Conservation (phyloP, 2,888 invertebrate species). For the Fissipunctia ypsillon region DNA sequence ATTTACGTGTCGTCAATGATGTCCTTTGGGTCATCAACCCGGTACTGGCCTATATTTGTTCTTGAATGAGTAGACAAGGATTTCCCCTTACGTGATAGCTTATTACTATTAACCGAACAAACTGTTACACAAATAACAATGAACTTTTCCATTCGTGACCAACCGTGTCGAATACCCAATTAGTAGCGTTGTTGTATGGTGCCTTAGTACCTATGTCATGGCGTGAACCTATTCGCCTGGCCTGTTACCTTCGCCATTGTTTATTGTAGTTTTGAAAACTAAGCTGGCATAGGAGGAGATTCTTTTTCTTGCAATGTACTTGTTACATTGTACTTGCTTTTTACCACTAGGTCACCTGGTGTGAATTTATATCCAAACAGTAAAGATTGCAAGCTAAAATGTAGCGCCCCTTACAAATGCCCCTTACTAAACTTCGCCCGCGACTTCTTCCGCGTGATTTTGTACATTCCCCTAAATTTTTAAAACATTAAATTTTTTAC, state of each 20-base stretch:
- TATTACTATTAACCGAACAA: constrained; percentile 26
- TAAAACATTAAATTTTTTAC: too few relatives aligned
- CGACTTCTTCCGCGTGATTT: too few relatives aligned
- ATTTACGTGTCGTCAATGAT: neutral
- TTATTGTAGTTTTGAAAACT: neutral
- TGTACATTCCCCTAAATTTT: too few relatives aligned
- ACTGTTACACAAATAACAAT: constrained; percentile 35
- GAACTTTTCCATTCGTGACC: constrained; percentile 26
- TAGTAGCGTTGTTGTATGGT: constrained; percentile 1
- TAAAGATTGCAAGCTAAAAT: neutral
- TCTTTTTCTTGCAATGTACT: too few relatives aligned
- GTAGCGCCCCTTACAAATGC: too few relatives aligned
- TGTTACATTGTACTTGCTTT: too few relatives aligned
- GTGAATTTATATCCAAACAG: neutral
- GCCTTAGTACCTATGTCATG: neutral
- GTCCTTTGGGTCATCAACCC: constrained; percentile 20
- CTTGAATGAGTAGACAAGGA: constrained; percentile 29
- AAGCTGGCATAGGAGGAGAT: too few relatives aligned
- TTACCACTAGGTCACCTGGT: neutral
- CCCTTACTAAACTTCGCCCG: too few relatives aligned
- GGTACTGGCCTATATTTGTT: neutral
- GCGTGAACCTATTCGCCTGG: constrained; percentile 5
- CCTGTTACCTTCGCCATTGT: constrained; percentile 26
- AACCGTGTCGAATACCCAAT: constrained; percentile 19
- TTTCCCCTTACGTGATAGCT: constrained; percentile 37